Conservation (phyloP, 2,888 invertebrate genomes). For the Morpho deidamia region DNA sequence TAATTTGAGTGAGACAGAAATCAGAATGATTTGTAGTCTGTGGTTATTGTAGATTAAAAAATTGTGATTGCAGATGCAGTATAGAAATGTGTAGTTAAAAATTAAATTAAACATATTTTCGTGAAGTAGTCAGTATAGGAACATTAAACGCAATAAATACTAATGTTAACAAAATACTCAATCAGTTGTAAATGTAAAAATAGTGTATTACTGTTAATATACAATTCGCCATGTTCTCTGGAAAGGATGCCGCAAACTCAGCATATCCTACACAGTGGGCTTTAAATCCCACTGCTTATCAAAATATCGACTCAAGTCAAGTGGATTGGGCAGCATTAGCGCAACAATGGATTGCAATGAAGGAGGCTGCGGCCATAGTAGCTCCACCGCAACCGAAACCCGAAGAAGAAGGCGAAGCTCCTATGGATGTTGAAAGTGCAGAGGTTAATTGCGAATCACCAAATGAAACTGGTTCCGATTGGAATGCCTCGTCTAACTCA, state of each 20-base stretch:
- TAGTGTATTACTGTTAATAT: neutral
- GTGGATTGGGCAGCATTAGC: slow-evolving; percentile 98
- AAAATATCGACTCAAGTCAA: slow-evolving; percentile 89
- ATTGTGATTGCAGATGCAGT: too few relatives aligned
- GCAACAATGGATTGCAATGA: slow-evolving; percentile 99
- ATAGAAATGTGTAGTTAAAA: neutral
- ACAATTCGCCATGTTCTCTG: slow-evolving; percentile 69
- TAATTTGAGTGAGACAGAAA: too few relatives aligned
- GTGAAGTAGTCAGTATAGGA: too few relatives aligned
- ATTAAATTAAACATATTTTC: neutral
- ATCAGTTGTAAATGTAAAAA: slow-evolving; percentile 13
- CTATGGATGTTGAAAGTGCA: slow-evolving; percentile 90
- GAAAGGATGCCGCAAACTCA: slow-evolving; percentile 80
- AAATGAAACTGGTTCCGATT: slow-evolving; percentile 46
- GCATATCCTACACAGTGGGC: slow-evolving; percentile 88
- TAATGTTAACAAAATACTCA: slow-evolving; percentile 11
- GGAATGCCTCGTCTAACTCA: slow-evolving; percentile 55
- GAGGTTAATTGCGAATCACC: slow-evolving; percentile 71
- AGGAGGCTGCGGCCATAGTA: slow-evolving; percentile 82
- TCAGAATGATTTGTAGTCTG: neutral
- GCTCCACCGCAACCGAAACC: slow-evolving; percentile 77
- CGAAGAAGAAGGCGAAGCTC: slow-evolving; percentile 89
- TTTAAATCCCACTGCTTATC: slow-evolving; percentile 88
- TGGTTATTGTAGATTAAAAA: neutral
- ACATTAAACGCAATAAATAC: neutral